Evolutionary conservation across 2,888 invertebrate genomes (phyloP).

Genomic region (Thymelicus lineola): DNA sequence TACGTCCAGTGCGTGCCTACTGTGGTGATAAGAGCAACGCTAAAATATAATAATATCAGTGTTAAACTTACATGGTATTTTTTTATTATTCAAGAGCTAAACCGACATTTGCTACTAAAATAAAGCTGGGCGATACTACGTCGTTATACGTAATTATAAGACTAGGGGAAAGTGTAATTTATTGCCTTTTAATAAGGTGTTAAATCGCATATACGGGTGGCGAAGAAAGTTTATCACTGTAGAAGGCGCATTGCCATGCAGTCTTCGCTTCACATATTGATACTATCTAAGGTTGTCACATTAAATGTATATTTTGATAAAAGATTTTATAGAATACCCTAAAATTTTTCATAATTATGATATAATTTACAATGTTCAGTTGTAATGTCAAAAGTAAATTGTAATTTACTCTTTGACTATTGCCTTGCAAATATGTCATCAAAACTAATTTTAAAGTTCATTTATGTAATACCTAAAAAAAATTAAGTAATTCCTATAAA

Average conservation of each 20-base stretch:
- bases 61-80: neutral
- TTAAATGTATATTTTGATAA: neutral
- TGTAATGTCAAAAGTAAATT: too few species aligned
- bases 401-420: too few species aligned
- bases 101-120: neutral
- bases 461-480: too few species aligned
- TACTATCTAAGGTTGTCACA: conserved; percentile 29
- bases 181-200: conserved; percentile 22
- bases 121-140: conserved; percentile 4
- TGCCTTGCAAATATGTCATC: too few species aligned
- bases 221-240: conserved; percentile 27
- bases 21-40: conserved; percentile 52
- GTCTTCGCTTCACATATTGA: conserved; percentile 37
- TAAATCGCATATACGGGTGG: conserved; percentile 19
- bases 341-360: too few species aligned
- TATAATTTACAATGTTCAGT: too few species aligned
- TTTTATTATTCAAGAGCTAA: neutral
- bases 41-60: conserved; percentile 25
- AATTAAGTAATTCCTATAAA: too few species aligned
- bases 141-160: conserved; percentile 5
- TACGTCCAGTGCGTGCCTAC: conserved; percentile 55
- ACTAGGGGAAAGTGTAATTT: conserved; percentile 20
- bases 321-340: neutral
- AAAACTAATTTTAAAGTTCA: too few species aligned
- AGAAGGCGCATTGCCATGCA: conserved; percentile 28